Conservation (phyloP, 2,113 vertebrate species). For the Malaclemys terrapin region DNA sequence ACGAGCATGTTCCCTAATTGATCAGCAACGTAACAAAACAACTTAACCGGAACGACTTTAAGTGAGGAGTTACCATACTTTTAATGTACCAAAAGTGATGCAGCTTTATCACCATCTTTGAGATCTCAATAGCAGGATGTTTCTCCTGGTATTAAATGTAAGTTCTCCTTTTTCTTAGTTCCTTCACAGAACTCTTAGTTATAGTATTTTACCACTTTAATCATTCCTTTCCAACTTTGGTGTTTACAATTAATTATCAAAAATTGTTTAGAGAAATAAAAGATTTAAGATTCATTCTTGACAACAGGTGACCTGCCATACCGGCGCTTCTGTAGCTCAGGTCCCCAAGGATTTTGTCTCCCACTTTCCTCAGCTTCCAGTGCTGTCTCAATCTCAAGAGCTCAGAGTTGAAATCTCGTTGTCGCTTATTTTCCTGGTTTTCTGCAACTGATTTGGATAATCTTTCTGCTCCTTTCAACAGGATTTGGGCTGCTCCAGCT, state of each 20-base stretch:
- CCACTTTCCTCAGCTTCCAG: conserved; percentile 98
- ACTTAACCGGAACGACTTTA: too few relatives aligned
- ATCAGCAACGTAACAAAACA: too few relatives aligned
- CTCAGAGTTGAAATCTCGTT: conserved; percentile 97
- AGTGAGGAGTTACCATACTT: not conserved
- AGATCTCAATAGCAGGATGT: not conserved
- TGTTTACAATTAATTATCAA: not conserved
- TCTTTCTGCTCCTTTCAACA: conserved; percentile 94
- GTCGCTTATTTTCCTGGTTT: conserved; percentile 94
- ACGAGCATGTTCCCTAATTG: too few relatives aligned
- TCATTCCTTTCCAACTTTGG: not conserved
- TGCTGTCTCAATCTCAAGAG: conserved; percentile 94
- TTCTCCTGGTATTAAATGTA: not conserved
- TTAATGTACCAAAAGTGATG: not conserved
- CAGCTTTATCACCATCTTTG: not conserved
- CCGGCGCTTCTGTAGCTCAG: conserved; percentile 98
- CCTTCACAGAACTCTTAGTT: not conserved
- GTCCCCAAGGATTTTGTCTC: conserved; percentile 98
- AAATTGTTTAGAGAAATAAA: not conserved
- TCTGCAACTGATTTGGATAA: conserved; percentile 93
- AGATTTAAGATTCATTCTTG: not conserved
- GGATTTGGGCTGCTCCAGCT: conserved; percentile 93
- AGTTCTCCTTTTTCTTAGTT: not conserved
- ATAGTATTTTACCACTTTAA: not conserved
- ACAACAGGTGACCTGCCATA: conserved; percentile 46